A percentile compares a stretch with the other conserved stretches of the same genome.
phyloP scores from a whole-genome alignment of 2,113 vertebrate species.

The Cheirogaleus medius region DNA sequence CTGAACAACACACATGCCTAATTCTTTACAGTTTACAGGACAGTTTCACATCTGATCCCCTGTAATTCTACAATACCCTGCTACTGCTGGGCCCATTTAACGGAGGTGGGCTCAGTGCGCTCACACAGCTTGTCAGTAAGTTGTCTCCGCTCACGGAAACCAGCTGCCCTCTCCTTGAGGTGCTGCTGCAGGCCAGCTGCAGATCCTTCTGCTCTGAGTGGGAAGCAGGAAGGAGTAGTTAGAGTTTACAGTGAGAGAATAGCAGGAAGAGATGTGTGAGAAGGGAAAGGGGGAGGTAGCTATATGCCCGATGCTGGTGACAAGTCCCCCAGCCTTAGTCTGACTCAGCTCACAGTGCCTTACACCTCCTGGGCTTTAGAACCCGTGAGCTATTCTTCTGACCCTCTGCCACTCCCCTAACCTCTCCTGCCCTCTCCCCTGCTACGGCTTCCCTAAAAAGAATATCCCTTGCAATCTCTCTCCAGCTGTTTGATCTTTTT shows the following conservation, averaged over 20 bases:
- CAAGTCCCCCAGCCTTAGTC: background rate
- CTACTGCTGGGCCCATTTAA: background rate
- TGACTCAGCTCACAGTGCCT: background rate
- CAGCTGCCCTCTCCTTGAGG: background rate
- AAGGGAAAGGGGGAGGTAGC: background rate
- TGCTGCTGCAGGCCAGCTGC: background rate
- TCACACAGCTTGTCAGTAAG: background rate
- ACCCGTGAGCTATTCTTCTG: background rate
- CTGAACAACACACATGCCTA: background rate
- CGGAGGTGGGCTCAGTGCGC: background rate
- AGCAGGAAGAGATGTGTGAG: background rate
- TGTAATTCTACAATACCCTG: background rate
- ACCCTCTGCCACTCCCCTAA: background rate
- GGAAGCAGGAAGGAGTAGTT: background rate
- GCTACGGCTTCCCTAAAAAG: conserved; percentile 33
- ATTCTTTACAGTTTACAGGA: background rate
- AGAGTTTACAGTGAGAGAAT: background rate
- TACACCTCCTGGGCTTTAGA: background rate
- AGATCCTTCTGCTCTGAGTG: background rate
- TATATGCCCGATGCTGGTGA: background rate
- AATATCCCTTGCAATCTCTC: background rate
- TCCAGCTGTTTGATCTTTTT: conserved; percentile 74
- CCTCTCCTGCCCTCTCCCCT: background rate
- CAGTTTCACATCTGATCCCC: background rate
- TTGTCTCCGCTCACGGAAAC: background rate